Evolutionary conservation across 1,140 invertebrate genomes (phyloP).

Genomic region (Trinorchestia longiramus): DNA sequence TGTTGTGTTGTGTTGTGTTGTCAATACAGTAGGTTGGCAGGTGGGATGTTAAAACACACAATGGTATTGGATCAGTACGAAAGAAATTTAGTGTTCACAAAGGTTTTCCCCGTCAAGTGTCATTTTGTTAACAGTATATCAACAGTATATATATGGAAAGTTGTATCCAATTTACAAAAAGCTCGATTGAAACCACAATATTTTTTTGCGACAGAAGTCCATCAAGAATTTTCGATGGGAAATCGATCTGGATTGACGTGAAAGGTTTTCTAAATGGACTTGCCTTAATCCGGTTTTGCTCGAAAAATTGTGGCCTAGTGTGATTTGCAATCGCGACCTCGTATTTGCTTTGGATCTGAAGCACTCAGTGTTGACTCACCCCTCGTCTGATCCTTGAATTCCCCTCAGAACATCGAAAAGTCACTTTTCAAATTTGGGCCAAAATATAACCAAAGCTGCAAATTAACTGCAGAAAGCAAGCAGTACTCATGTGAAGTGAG

Average conservation of each 20-base stretch:
- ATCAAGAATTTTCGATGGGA: constrained; percentile 1
- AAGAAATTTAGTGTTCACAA: too few relatives aligned
- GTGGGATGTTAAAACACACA: too few relatives aligned
- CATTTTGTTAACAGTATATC: too few relatives aligned
- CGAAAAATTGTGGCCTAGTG: background rate
- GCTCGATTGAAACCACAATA: background rate
- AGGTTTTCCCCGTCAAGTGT: background rate
- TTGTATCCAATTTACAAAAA: background rate
- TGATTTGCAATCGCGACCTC: constrained; percentile 13
- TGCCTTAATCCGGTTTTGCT: constrained; percentile 2
- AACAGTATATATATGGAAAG: too few relatives aligned
- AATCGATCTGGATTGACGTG: background rate
- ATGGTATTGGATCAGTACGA: too few relatives aligned
- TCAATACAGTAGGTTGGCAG: too few relatives aligned
- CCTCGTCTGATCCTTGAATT: constrained; percentile 6
- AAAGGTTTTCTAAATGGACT: background rate
- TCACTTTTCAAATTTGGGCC: background rate
- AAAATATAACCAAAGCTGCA: background rate
- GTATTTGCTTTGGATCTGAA: constrained; percentile 23
- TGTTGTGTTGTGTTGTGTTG: too few relatives aligned
- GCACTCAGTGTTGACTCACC: constrained; percentile 18
- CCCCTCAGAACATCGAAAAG: background rate
- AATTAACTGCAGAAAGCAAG: background rate
- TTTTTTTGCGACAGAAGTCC: background rate
- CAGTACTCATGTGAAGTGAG: background rate